Conservation (phyloP, 2,888 invertebrate genomes). For the Eilema caniola region DNA sequence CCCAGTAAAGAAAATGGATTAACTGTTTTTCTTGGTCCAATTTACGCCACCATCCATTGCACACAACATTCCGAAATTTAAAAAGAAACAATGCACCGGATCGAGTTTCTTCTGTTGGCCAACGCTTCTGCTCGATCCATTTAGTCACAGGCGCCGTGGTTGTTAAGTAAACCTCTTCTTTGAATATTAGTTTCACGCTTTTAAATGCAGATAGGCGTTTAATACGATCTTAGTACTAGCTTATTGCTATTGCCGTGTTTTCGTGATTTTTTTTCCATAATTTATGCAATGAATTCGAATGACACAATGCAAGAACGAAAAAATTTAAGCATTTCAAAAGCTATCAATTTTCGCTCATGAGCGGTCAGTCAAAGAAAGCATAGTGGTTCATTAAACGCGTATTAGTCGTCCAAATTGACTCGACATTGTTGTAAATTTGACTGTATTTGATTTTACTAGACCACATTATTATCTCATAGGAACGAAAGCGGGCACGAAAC, state of each 20-base stretch:
- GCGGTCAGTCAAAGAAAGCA: no score
- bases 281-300: slow-evolving; percentile 5
- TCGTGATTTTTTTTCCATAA: background rate
- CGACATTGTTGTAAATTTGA: no score
- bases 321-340: background rate
- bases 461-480: no score
- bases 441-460: no score
- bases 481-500: no score
- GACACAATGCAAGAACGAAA: background rate
- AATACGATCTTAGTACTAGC: slow-evolving; percentile 34
- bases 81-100: slow-evolving; percentile 36
- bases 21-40: slow-evolving; percentile 32
- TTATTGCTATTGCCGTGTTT: slow-evolving; percentile 28
- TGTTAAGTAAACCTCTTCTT: slow-evolving; percentile 43
- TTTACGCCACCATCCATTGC: slow-evolving; percentile 41
- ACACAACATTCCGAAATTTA: slow-evolving; percentile 34
- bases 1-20: slow-evolving; percentile 14
- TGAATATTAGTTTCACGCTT: slow-evolving; percentile 34
- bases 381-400: no score
- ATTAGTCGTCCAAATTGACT: no score
- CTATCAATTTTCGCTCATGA: no score
- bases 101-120: slow-evolving; percentile 40
- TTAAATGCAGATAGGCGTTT: slow-evolving; percentile 29
- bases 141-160: slow-evolving; percentile 43
- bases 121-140: slow-evolving; percentile 34